phyloP scores from a whole-genome alignment of 2,888 invertebrate species.

The Molorchus minor region DNA sequence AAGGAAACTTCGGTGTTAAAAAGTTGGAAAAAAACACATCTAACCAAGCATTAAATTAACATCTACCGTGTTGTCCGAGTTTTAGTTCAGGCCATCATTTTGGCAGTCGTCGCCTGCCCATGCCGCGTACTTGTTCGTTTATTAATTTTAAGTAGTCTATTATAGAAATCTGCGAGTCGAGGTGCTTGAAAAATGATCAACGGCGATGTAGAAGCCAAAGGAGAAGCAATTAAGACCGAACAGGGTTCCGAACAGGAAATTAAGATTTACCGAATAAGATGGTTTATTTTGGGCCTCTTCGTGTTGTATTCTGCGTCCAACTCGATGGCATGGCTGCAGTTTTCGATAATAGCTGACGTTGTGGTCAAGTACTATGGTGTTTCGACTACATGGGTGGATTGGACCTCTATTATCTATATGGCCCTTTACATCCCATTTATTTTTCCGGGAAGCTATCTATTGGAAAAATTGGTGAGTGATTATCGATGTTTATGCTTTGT shows the following conservation, averaged over 20 bases:
- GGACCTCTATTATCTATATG: constrained; percentile 99
- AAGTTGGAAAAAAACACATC: not conserved
- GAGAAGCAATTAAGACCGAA: not conserved
- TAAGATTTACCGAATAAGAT: constrained; percentile 79
- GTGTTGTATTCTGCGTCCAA: constrained; percentile 90
- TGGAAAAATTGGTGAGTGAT: constrained; percentile 88
- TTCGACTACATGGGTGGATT: constrained; percentile 81
- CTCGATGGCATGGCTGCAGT: constrained; percentile 97
- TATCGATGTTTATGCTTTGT: too few species aligned
- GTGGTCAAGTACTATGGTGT: constrained; percentile 82
- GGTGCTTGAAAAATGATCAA: constrained; percentile 27
- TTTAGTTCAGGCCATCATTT: not conserved
- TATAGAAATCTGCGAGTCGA: constrained; percentile 1
- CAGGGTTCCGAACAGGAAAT: constrained; percentile 64
- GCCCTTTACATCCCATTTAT: constrained; percentile 95
- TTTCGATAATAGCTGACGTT: constrained; percentile 90
- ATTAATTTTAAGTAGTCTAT: not conserved
- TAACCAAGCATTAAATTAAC: not conserved
- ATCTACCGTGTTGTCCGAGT: not conserved
- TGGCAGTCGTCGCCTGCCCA: not conserved
- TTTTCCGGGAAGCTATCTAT: constrained; percentile 95
- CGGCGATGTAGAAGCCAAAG: constrained; percentile 18
- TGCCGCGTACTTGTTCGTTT: not conserved
- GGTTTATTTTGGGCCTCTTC: constrained; percentile 87
- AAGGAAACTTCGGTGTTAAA: too few species aligned